Conservation (phyloP, 2,888 invertebrate species). For the Andrena fulva region DNA sequence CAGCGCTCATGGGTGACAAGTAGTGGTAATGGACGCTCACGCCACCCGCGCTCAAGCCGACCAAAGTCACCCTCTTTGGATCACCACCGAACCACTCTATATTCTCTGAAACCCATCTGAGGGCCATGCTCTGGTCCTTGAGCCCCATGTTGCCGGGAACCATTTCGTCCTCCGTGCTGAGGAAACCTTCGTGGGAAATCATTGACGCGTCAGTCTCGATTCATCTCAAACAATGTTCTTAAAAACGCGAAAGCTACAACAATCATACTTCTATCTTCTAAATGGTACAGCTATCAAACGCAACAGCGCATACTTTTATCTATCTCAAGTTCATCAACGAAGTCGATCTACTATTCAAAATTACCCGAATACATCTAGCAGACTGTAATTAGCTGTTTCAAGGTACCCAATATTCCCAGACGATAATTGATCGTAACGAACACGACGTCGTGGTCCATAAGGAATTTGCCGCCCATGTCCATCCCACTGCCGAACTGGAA, state of each 20-base stretch:
- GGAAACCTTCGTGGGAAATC: conserved; percentile 86
- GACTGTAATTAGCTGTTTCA: conserved; percentile 88
- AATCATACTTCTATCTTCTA: no score
- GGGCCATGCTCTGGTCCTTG: conserved; percentile 90
- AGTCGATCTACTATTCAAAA: no score
- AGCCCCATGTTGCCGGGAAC: conserved; percentile 91
- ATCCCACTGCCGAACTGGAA: conserved; percentile 85
- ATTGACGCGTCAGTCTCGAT: no score
- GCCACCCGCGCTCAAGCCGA: conserved; percentile 91
- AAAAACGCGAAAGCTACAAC: no score
- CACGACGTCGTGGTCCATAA: conserved; percentile 89
- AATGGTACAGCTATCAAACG: no score
- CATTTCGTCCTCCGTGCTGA: conserved; percentile 90
- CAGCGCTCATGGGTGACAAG: conserved; percentile 86
- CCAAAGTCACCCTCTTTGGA: conserved; percentile 88
- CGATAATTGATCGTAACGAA: conserved; percentile 90
- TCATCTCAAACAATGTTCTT: no score
- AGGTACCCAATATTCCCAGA: conserved; percentile 89
- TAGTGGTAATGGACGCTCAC: conserved; percentile 91
- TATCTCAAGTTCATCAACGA: no score
- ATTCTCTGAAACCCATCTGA: conserved; percentile 90
- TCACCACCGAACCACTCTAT: conserved; percentile 90
- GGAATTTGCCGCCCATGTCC: conserved; percentile 86
- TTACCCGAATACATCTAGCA: conserved; percentile 80
- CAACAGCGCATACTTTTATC: no score